Evolutionary conservation across 1,140 invertebrate genomes (phyloP).

Genomic region (Popillia japonica): DNA sequence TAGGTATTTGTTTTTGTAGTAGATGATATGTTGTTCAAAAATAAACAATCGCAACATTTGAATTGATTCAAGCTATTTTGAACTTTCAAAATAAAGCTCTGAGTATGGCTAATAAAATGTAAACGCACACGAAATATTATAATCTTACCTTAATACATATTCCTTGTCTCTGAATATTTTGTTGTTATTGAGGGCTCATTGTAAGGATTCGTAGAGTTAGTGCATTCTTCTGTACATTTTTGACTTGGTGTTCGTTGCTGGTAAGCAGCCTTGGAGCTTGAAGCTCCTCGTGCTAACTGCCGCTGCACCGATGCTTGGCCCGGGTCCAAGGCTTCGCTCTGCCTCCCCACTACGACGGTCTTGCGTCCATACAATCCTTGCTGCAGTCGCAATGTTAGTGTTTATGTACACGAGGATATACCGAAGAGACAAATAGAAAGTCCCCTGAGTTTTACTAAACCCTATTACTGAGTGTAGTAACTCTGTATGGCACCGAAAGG

Average conservation of each 20-base stretch:
- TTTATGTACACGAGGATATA: constrained; percentile 43
- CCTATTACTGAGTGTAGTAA: neutral
- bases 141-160: constrained; percentile 34
- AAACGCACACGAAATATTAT: neutral
- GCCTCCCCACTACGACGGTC: constrained; percentile 42
- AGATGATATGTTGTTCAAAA: too few relatives aligned
- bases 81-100: neutral
- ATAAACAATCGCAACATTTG: too few relatives aligned
- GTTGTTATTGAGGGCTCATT: constrained; percentile 33
- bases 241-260: constrained; percentile 12
- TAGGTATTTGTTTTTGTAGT: too few relatives aligned
- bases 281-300: constrained; percentile 45
- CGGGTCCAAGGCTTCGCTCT: constrained; percentile 40
- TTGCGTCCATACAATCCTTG: constrained; percentile 40
- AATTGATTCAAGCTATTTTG: too few relatives aligned
- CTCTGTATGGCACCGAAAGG: neutral
- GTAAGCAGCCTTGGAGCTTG: constrained; percentile 39
- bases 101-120: neutral
- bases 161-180: constrained; percentile 23
- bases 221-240: constrained; percentile 19
- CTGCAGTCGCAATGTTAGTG: constrained; percentile 43
- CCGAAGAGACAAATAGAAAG: constrained; percentile 8
- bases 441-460: neutral
- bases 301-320: constrained; percentile 44
- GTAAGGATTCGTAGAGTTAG: constrained; percentile 35